Conservation (phyloP, 2,888 invertebrate species). For the Amblyteles armatorius region DNA sequence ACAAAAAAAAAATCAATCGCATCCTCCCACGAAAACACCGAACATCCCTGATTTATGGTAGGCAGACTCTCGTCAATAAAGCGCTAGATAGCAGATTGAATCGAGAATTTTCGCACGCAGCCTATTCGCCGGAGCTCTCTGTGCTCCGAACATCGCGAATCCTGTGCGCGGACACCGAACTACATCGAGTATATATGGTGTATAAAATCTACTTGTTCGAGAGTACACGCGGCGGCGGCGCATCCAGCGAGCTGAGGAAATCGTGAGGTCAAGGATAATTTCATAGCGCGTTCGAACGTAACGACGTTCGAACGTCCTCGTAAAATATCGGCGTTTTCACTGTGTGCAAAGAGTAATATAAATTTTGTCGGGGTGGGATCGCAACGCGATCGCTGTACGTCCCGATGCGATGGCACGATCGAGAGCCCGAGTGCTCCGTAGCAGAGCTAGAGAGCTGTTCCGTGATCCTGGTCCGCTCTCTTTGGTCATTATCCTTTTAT, state of each 20-base stretch:
- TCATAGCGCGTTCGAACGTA: conserved; percentile 77
- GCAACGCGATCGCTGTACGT: conserved; percentile 48
- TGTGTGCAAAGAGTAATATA: conserved; percentile 68
- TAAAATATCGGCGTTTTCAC: conserved; percentile 79
- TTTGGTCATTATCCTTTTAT: conserved; percentile 82
- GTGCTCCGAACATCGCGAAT: conserved; percentile 22
- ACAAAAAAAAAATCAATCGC: conserved; percentile 3
- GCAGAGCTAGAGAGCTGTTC: conserved; percentile 18
- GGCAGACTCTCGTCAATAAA: background rate
- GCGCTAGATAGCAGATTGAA: conserved; percentile 25
- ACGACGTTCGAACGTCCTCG: conserved; percentile 78
- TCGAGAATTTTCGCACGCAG: conserved; percentile 37
- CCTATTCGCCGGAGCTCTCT: conserved; percentile 41
- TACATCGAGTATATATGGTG: background rate
- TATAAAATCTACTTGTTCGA: conserved; percentile 61
- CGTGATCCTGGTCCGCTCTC: conserved; percentile 67
- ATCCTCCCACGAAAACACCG: conserved; percentile 11
- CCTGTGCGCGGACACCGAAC: conserved; percentile 1
- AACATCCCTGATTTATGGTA: background rate
- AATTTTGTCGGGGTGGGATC: conserved; percentile 66
- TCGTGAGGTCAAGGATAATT: conserved; percentile 80
- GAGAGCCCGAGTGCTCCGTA: conserved; percentile 6
- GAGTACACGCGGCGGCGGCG: conserved; percentile 46
- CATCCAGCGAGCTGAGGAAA: conserved; percentile 56
- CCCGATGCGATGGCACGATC: conserved; percentile 62